Evolutionary conservation across 2,888 invertebrate genomes (phyloP).

Genomic region (Spodoptera exigua): DNA sequence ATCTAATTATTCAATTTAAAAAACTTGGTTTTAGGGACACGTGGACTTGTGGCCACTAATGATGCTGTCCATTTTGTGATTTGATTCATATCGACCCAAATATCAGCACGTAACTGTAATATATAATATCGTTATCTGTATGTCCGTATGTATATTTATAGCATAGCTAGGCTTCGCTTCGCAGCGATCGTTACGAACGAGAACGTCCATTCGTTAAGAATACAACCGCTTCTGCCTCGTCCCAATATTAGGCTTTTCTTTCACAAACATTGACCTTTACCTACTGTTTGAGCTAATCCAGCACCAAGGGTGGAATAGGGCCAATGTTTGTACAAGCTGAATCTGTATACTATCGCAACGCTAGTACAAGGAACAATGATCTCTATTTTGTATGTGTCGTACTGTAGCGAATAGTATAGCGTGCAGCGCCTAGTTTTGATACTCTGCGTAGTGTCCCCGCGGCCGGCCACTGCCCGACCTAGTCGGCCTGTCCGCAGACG

Average conservation of each 20-base stretch:
- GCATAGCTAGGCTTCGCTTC: conserved; percentile 43
- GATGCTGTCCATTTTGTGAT: conserved; percentile 43
- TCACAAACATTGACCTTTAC: conserved; percentile 50
- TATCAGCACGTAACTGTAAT: conserved; percentile 22
- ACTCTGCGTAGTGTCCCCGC: conserved; percentile 57
- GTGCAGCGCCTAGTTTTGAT: conserved; percentile 67
- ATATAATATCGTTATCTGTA: conserved; percentile 23
- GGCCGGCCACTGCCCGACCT: conserved; percentile 4
- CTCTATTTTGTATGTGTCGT: conserved; percentile 55
- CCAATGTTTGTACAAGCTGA: conserved; percentile 49
- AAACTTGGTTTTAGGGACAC: background rate
- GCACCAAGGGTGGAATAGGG: conserved; percentile 3
- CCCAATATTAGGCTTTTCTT: conserved; percentile 24
- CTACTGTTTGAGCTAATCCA: too few relatives aligned
- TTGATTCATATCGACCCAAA: conserved; percentile 46
- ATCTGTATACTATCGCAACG: conserved; percentile 66
- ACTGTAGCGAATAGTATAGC: conserved; percentile 1
- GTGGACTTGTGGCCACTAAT: background rate
- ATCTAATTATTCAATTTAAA: conserved; percentile 20
- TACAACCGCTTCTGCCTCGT: conserved; percentile 66
- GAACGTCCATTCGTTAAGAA: conserved; percentile 66
- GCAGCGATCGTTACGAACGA: conserved; percentile 27
- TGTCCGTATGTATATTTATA: conserved; percentile 16
- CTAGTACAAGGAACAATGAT: conserved; percentile 70
- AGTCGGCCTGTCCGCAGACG: background rate